Conservation (phyloP, 2,797 vertebrate species). For the Simalia tracyae region DNA sequence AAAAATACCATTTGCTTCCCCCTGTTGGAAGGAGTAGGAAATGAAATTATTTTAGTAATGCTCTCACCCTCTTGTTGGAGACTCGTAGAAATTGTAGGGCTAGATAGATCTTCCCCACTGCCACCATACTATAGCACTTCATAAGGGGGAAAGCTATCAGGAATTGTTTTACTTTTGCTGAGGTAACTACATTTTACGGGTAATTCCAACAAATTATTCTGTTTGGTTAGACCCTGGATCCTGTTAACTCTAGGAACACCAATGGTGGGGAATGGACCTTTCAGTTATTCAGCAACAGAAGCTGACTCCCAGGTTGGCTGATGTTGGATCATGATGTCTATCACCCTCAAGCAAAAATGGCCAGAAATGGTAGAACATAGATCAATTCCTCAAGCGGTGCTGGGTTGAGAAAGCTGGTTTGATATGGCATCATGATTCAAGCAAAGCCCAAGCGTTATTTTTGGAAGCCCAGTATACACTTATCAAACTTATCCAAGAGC, state of each 20-base stretch:
- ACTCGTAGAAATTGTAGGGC: not conserved
- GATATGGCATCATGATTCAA: not conserved
- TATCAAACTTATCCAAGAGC: not conserved
- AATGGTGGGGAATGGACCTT: not conserved
- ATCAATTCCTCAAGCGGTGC: not conserved
- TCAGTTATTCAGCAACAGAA: not conserved
- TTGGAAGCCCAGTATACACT: not conserved
- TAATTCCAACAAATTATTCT: not conserved
- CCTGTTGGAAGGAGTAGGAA: not conserved
- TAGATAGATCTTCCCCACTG: not conserved
- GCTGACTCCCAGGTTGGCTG: not conserved
- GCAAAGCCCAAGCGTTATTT: not conserved
- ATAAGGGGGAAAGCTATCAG: not conserved
- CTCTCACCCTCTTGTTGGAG: not conserved
- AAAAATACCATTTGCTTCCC: not conserved
- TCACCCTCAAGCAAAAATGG: not conserved
- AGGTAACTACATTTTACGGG: not conserved
- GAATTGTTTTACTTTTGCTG: not conserved
- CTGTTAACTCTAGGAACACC: not conserved
- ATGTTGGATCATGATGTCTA: not conserved
- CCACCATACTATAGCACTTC: not conserved
- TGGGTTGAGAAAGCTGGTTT: not conserved
- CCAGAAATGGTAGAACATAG: not conserved
- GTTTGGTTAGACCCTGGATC: not conserved
- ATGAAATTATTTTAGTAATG: not conserved